Evolutionary conservation across 2,797 vertebrate genomes (phyloP).

Genomic region (Numenius phaeopus): DNA sequence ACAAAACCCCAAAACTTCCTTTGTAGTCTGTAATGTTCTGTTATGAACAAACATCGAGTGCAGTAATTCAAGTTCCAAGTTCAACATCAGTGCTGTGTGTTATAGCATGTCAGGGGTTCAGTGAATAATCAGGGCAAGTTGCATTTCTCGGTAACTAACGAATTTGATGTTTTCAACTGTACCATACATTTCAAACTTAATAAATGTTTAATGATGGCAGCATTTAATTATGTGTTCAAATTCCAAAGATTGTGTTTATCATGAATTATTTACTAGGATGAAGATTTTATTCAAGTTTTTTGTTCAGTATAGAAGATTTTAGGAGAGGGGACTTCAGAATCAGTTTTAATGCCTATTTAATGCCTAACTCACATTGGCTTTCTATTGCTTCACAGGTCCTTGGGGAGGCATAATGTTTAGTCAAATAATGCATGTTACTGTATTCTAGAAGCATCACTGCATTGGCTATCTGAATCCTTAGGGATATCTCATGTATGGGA

Average conservation of each 20-base stretch:
- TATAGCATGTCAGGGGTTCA: not conserved
- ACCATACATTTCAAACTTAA: constrained; percentile 65
- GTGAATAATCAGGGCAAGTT: constrained; percentile 16
- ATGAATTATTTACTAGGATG: constrained; percentile 76
- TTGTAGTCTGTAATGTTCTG: not conserved
- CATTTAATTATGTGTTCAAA: constrained; percentile 72
- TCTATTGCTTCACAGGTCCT: not conserved
- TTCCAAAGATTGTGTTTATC: constrained; percentile 72
- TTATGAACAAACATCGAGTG: not conserved
- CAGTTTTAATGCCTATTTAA: not conserved
- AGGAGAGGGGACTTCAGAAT: not conserved
- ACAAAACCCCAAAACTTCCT: not conserved
- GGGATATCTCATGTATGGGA: not conserved
- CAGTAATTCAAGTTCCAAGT: not conserved
- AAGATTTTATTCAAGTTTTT: constrained; percentile 24
- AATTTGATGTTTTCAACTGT: constrained; percentile 48
- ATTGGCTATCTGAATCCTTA: not conserved
- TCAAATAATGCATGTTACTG: not conserved
- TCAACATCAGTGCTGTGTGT: not conserved
- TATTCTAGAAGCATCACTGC: not conserved
- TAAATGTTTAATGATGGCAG: constrained; percentile 76
- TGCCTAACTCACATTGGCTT: constrained; percentile 6
- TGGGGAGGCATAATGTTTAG: not conserved
- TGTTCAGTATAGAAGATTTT: not conserved
- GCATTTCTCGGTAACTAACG: constrained; percentile 17